A percentile compares a stretch with the other conserved stretches of the same genome.
phyloP scores from a whole-genome alignment of 2,113 vertebrate genomes.

The Lepisosteus oculatus region DNA sequence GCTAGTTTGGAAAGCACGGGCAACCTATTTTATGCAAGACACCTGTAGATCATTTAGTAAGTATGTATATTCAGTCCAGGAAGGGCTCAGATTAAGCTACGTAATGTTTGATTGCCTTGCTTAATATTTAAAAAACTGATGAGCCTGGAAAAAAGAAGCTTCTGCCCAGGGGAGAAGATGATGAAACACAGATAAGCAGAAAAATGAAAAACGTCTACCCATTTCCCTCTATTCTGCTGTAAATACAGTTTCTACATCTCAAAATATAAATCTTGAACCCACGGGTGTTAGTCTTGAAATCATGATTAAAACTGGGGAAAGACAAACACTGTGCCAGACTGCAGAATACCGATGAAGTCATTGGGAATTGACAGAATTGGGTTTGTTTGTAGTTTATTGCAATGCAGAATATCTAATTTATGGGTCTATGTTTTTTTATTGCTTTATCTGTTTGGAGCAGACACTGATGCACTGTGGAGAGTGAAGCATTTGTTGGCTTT shows the following conservation, averaged over 20 bases:
- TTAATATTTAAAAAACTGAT: not conserved
- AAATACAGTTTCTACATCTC: not conserved
- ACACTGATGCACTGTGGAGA: too few species aligned
- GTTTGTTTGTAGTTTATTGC: not conserved
- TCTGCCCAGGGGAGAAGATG: not conserved
- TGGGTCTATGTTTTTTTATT: too few species aligned
- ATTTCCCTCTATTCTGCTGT: not conserved
- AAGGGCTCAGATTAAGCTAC: too few species aligned
- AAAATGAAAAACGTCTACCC: too few species aligned
- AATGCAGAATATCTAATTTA: too few species aligned
- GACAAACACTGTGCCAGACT: not conserved
- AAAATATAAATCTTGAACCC: not conserved
- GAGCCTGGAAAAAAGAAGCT: not conserved
- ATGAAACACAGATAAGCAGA: not conserved
- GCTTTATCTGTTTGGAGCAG: too few species aligned
- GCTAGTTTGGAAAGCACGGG: too few species aligned
- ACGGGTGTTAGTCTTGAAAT: not conserved
- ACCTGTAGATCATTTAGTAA: too few species aligned
- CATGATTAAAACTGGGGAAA: not conserved
- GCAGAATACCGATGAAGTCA: not conserved
- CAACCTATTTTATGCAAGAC: too few species aligned
- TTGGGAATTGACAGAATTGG: not conserved
- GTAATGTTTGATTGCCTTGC: not conserved
- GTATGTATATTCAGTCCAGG: too few species aligned
- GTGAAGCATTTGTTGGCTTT: too few species aligned